Conservation (phyloP, 2,113 vertebrate genomes). For the Phrynosoma blainvillii region DNA sequence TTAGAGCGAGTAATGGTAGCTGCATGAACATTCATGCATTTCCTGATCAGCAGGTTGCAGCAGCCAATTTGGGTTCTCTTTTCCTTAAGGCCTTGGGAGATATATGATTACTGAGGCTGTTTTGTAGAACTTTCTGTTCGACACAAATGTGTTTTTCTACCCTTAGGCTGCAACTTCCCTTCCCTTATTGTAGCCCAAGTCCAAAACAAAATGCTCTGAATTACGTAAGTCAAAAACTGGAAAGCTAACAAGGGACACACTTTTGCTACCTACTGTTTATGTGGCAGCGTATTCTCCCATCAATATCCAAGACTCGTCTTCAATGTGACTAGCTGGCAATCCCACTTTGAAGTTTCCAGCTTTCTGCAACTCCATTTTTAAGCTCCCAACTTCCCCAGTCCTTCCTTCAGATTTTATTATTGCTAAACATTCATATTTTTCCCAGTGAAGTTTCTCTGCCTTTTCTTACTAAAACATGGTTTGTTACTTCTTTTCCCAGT, state of each 20-base stretch:
- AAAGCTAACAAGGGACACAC: not conserved
- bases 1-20: slow-evolving; percentile 1
- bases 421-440: not conserved
- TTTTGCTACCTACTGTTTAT: not conserved
- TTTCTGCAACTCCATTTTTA: not conserved
- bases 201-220: not conserved
- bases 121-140: not conserved
- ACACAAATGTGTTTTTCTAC: not conserved
- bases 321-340: not conserved
- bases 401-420: not conserved
- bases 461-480: not conserved
- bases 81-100: not conserved
- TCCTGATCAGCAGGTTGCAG: slow-evolving; percentile 22
- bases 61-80: slow-evolving; percentile 25
- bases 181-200: not conserved
- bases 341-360: not conserved
- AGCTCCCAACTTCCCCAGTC: not conserved
- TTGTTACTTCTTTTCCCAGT: not conserved
- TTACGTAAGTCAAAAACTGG: not conserved
- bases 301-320: not conserved
- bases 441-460: not conserved
- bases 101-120: not conserved
- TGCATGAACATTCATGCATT: slow-evolving; percentile 13
- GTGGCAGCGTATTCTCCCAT: not conserved
- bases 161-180: not conserved